These are phyloP conservation scores for Procambarus clarkii DNA, from an alignment of 1,140 invertebrate genomes.

Conservation along the genomic window DNA sequence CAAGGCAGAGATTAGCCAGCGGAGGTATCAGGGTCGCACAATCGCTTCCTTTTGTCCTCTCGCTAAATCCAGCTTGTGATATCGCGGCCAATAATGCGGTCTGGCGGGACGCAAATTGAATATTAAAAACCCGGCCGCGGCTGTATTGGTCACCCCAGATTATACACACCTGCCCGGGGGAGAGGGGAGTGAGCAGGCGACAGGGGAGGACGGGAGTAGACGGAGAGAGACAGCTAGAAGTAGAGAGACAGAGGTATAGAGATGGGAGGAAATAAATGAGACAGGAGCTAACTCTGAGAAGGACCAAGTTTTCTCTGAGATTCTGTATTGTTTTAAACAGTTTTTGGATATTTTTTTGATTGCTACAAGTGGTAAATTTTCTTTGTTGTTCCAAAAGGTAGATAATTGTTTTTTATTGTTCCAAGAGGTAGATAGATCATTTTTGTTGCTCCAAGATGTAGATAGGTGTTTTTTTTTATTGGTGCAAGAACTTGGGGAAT, in stretches of 20 bases:
- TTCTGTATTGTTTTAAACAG: no score
- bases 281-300: neutral
- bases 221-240: no score
- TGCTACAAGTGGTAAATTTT: no score
- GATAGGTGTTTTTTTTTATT: no score
- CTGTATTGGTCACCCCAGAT: conserved; percentile 15
- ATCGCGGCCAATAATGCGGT: conserved; percentile 31
- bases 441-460: no score
- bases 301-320: no score
- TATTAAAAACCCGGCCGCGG: conserved; percentile 52
- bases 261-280: conserved; percentile 3
- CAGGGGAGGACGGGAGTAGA: neutral
- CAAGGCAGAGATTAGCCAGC: neutral
- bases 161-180: conserved; percentile 55
- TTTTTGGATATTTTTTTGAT: no score
- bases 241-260: neutral
- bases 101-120: conserved; percentile 54
- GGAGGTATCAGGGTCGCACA: neutral
- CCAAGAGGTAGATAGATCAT: no score
- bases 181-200: neutral
- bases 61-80: conserved; percentile 50
- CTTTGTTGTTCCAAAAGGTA: no score
- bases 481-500: no score
- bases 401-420: no score
- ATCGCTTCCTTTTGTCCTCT: conserved; percentile 40